phyloP scores from a whole-genome alignment of 2,888 invertebrate genomes.

The Melanostoma scalare region DNA sequence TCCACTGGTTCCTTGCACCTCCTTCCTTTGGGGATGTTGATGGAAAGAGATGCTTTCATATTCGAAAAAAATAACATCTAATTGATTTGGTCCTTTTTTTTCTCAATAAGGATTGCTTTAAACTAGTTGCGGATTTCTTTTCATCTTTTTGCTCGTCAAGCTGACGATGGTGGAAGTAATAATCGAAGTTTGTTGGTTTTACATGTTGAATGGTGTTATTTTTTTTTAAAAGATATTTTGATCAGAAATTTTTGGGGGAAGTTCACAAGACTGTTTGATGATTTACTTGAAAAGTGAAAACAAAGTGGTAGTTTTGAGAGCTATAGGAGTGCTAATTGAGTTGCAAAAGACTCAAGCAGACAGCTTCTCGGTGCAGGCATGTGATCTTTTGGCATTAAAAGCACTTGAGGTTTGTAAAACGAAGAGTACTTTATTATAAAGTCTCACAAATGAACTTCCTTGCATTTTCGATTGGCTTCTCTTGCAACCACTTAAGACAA shows the following conservation, averaged over 20 bases:
- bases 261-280: conserved; percentile 22
- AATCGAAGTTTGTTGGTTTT: conserved; percentile 58
- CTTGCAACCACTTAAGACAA: no score
- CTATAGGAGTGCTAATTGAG: conserved; percentile 41
- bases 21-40: conserved; percentile 19
- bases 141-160: conserved; percentile 6
- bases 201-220: conserved; percentile 26
- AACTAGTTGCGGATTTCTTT: conserved; percentile 8
- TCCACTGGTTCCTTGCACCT: conserved; percentile 14
- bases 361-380: neutral
- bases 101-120: conserved; percentile 48
- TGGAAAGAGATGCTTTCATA: conserved; percentile 48
- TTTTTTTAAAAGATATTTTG: conserved; percentile 30
- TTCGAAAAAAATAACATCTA: conserved; percentile 63
- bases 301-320: conserved; percentile 17
- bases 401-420: neutral
- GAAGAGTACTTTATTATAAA: neutral
- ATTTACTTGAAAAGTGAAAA: conserved; percentile 30
- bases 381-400: neutral
- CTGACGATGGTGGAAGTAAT: conserved; percentile 35
- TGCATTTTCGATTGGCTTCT: no score
- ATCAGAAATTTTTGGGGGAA: conserved; percentile 25
- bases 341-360: conserved; percentile 8
- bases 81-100: conserved; percentile 59
- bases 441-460: no score